Evolutionary conservation across 2,888 invertebrate species (phyloP).

Genomic region (Atrina japonica): DNA sequence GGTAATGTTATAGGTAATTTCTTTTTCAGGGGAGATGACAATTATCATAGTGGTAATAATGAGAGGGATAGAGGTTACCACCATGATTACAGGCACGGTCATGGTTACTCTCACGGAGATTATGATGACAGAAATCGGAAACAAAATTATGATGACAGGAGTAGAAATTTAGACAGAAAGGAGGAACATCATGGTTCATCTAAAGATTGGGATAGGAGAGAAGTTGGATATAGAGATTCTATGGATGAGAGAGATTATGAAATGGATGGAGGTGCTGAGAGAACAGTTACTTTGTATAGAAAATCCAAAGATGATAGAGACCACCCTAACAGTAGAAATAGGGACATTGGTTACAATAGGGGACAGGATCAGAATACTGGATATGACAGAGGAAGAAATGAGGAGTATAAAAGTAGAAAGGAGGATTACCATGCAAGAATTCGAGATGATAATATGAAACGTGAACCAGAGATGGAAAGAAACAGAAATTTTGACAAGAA

Average conservation of each 20-base stretch:
- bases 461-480: neutral
- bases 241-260: conserved; percentile 7
- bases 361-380: neutral
- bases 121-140: conserved; percentile 6
- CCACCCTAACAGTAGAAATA: neutral
- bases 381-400: conserved; percentile 9
- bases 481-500: neutral
- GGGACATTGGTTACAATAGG: neutral
- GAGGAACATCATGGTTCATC: neutral
- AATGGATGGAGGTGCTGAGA: neutral
- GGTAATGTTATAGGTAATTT: too few species aligned
- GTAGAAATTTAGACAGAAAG: neutral
- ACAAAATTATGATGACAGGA: conserved; percentile 1
- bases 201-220: neutral
- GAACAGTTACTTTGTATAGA: conserved; percentile 23
- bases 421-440: neutral
- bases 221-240: neutral
- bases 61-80: neutral
- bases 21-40: neutral
- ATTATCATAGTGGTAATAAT: neutral
- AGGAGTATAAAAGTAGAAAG: neutral
- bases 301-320: conserved; percentile 14
- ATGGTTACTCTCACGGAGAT: neutral
- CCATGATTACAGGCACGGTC: neutral
- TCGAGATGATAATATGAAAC: neutral